phyloP scores from a whole-genome alignment of 2,797 vertebrate genomes.

The Borostomias antarcticus region DNA sequence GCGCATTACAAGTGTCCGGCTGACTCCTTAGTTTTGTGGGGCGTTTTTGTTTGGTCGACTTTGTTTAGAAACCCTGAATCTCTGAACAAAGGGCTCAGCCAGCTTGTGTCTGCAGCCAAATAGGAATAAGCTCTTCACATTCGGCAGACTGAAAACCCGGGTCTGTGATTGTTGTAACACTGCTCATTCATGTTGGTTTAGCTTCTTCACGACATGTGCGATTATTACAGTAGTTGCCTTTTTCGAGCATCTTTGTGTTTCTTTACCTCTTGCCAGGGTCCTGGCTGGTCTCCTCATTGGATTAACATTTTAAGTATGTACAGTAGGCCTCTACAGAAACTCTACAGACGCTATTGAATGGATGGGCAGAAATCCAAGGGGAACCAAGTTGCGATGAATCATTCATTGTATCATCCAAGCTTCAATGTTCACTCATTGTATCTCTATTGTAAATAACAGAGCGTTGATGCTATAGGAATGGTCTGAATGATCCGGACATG shows the following conservation, averaged over 20 bases:
- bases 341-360: no score
- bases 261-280: constrained; percentile 35
- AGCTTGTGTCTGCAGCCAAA: constrained; percentile 55
- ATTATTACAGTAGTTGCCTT: constrained; percentile 70
- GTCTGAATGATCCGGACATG: constrained; percentile 36
- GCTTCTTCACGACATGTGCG: constrained; percentile 47
- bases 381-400: constrained; percentile 20
- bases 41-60: constrained; percentile 26
- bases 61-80: constrained; percentile 24
- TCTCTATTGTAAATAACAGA: constrained; percentile 34
- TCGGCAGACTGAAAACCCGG: constrained; percentile 42
- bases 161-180: constrained; percentile 31
- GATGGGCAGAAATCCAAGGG: no score
- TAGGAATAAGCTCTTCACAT: constrained; percentile 64
- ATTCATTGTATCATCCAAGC: constrained; percentile 8
- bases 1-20: constrained; percentile 64
- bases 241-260: constrained; percentile 32
- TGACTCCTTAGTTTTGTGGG: constrained; percentile 46
- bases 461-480: constrained; percentile 49
- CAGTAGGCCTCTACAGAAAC: constrained; percentile 59
- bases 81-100: constrained; percentile 27
- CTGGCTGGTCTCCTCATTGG: constrained; percentile 37
- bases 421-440: neutral
- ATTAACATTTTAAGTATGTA: constrained; percentile 29
- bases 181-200: constrained; percentile 29